A percentile compares a stretch with the other conserved stretches of the same genome.
These are phyloP conservation scores for Tipula unca DNA, from an alignment of 2,888 invertebrate genomes.

Conservation along the genomic window DNA sequence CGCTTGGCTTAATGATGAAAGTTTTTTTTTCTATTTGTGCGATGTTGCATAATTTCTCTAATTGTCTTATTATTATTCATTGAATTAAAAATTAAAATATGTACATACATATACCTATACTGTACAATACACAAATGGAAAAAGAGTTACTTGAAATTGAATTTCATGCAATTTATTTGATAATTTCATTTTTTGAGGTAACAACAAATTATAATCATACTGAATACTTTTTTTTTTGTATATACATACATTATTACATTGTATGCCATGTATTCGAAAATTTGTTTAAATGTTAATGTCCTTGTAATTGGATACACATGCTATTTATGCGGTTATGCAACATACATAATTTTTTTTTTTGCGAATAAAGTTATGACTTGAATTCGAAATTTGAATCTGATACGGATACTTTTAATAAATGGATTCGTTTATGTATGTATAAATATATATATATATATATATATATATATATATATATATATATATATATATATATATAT, in stretches of 20 bases:
- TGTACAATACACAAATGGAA: neutral
- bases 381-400: neutral
- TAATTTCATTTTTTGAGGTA: neutral
- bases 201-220: neutral
- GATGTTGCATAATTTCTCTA: neutral
- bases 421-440: no score
- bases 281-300: neutral
- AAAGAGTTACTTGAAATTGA: neutral
- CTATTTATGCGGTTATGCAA: neutral
- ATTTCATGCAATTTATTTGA: neutral
- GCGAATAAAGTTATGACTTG: neutral
- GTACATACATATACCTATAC: neutral
- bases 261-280: neutral
- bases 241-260: neutral
- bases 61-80: neutral
- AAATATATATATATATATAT: no score
- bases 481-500: no score
- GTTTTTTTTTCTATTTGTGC: neutral
- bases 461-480: no score
- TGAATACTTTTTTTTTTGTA: neutral
- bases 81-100: neutral
- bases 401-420: no score
- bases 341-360: neutral
- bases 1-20: neutral
- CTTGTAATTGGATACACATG: neutral